Evolutionary conservation across 2,888 invertebrate species (phyloP), one percentile per base, ranked within the genome.

Genomic region (Pseudococcus viburni): DNA sequence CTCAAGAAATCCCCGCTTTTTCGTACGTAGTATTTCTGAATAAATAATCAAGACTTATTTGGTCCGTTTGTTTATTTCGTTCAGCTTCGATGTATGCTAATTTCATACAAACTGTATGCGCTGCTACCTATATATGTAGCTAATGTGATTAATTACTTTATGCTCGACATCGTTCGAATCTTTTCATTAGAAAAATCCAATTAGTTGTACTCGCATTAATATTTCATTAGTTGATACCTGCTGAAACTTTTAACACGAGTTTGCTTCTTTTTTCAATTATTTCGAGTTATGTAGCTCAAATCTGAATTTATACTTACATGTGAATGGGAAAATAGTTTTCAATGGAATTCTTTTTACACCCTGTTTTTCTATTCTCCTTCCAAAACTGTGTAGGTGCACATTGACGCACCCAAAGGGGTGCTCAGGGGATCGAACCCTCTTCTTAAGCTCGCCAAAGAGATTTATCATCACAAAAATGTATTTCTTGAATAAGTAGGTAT

Each of bases 11-110:
- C n/a, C 22, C 22, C 64, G 39, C 11, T 83, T 46, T 83, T 83
- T 19, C 80, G 33, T 73, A 73, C 15, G 22, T 46, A 73, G 19
- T 46, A n/a, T 17, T 42, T 83, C 46, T 46, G 80, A 83, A 46
- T 83, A 83, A 83, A 83, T 83, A 83, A 83, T 83, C 80, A 83
- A 83, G 46, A 83, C 80, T 83, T 83, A 83, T 83, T 80, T 46
- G 33, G 80, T 46, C 39, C 80, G 80, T 46, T 83, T 83, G 80
- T 83, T 83, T 83, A 46, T 46, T 83, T 73, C 46, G 46, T 83
- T 83, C 80, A 5, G 8, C 46, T 83, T 22, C 46, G 80, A 83
- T 83, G 46, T 83, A 83, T 46, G 80, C 46, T 83, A 83, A 83
- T 83, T 83, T 83, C 15, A 46, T 83, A n/a, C 39, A 5, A 17